These are phyloP conservation scores for Sesamia nonagrioides DNA, from an alignment of 1,140 invertebrate genomes.

Conservation along the genomic window DNA sequence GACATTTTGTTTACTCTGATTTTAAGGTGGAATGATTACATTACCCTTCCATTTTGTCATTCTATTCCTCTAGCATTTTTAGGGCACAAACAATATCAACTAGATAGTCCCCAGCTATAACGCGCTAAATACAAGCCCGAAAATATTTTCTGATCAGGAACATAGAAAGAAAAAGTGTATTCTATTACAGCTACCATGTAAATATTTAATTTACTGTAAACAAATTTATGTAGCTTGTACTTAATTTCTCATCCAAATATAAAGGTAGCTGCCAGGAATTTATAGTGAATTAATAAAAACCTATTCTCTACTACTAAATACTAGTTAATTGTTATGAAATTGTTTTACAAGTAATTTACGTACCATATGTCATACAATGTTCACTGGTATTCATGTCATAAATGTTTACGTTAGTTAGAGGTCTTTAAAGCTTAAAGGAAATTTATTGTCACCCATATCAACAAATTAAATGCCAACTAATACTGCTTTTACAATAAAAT, in stretches of 20 bases:
- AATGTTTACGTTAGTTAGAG: slow-evolving; percentile 6
- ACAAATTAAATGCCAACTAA: slow-evolving; percentile 80
- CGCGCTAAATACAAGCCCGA: neutral
- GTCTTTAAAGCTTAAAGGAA: slow-evolving; percentile 47
- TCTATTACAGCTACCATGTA: neutral
- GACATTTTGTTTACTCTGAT: neutral
- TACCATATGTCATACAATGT: slow-evolving; percentile 17
- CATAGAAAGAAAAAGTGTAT: neutral
- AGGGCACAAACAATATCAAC: neutral
- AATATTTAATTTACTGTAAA: neutral
- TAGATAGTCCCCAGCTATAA: no score
- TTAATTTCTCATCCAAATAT: slow-evolving; percentile 1
- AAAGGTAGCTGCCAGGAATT: neutral
- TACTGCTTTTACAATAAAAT: slow-evolving; percentile 68
- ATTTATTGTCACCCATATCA: slow-evolving; percentile 40
- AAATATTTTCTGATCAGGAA: neutral
- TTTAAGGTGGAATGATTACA: neutral
- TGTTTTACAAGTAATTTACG: slow-evolving; percentile 28
- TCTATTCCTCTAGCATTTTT: neutral
- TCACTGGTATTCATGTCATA: slow-evolving; percentile 37
- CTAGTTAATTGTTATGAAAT: slow-evolving; percentile 11
- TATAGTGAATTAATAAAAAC: slow-evolving; percentile 17
- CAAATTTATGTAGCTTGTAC: slow-evolving; percentile 23
- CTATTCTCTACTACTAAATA: slow-evolving; percentile 15
- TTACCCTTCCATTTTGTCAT: neutral